Percentiles rank a stretch among this genome's conserved stretches.
Conservation (phyloP, 2,113 vertebrate species). For the Caranx melampygus region DNA sequence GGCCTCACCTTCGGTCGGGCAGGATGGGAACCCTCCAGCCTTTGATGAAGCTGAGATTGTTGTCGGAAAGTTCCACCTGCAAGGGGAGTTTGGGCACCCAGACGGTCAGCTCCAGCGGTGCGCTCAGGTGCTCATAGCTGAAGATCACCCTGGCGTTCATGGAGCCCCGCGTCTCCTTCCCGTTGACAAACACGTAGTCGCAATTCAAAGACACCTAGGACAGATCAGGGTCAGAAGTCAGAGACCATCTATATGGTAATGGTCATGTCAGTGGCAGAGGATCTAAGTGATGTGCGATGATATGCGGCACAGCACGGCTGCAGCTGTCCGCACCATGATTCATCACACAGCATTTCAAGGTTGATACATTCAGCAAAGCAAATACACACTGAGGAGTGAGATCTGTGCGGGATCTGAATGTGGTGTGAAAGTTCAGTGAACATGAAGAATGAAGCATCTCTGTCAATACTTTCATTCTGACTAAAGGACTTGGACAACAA, state of each 20-base stretch:
- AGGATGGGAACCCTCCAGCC: constrained; percentile 98
- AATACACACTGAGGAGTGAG: constrained; percentile 15
- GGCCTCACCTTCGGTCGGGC: constrained; percentile 90
- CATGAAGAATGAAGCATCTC: constrained; percentile 15
- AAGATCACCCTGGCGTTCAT: constrained; percentile 97
- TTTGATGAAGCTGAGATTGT: constrained; percentile 94
- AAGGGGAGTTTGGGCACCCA: constrained; percentile 98
- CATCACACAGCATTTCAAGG: constrained; percentile 48
- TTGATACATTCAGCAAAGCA: constrained; percentile 34
- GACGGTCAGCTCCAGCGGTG: constrained; percentile 94
- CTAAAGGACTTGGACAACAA: background rate
- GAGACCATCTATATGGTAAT: constrained; percentile 71
- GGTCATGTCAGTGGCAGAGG: constrained; percentile 17
- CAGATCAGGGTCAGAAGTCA: constrained; percentile 65
- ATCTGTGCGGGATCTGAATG: background rate
- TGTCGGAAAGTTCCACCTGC: constrained; percentile 92
- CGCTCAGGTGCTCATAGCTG: constrained; percentile 93
- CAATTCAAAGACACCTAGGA: constrained; percentile 95
- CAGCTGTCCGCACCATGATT: constrained; percentile 30
- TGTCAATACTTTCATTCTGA: constrained; percentile 3
- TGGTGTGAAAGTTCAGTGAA: constrained; percentile 27
- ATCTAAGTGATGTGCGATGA: constrained; percentile 36
- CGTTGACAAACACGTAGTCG: constrained; percentile 97
- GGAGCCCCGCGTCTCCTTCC: constrained; percentile 94
- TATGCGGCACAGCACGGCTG: constrained; percentile 17